A percentile compares a stretch with the other conserved stretches of the same genome.
phyloP scores from a whole-genome alignment of 2,888 invertebrate genomes.

The Pedicia rivosa region DNA sequence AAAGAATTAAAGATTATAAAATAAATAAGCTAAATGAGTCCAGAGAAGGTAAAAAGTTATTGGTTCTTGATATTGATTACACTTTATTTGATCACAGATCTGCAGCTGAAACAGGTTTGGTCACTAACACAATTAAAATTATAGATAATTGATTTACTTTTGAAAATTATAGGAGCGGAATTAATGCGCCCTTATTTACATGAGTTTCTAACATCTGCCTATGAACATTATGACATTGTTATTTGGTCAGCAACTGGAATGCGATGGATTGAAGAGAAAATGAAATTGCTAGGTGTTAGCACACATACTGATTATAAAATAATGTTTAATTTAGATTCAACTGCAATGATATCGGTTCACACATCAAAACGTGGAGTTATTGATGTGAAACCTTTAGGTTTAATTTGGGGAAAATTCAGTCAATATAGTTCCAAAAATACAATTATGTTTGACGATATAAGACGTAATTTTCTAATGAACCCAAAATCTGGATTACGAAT shows the following conservation, averaged over 20 bases:
- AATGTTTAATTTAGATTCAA: constrained; percentile 76
- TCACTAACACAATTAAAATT: background rate
- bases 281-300: constrained; percentile 79
- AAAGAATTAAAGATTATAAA: constrained; percentile 67
- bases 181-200: constrained; percentile 91
- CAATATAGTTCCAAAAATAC: constrained; percentile 84
- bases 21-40: constrained; percentile 68
- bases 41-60: constrained; percentile 68
- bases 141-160: background rate
- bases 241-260: constrained; percentile 98
- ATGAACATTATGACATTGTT: constrained; percentile 85
- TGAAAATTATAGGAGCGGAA: constrained; percentile 44
- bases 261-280: constrained; percentile 98
- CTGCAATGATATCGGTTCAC: constrained; percentile 91
- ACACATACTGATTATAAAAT: constrained; percentile 76
- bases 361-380: constrained; percentile 81
- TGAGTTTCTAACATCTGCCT: constrained; percentile 78
- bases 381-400: constrained; percentile 88
- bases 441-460: constrained; percentile 94
- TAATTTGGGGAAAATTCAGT: constrained; percentile 90
- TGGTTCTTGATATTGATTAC: constrained; percentile 92
- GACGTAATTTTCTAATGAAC: constrained; percentile 95
- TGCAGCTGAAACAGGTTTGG: constrained; percentile 61
- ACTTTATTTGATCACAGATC: constrained; percentile 93
- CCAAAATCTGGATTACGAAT: constrained; percentile 86